Evolutionary conservation across 2,113 vertebrate species (phyloP).

Genomic region (Nycticorax nycticorax): DNA sequence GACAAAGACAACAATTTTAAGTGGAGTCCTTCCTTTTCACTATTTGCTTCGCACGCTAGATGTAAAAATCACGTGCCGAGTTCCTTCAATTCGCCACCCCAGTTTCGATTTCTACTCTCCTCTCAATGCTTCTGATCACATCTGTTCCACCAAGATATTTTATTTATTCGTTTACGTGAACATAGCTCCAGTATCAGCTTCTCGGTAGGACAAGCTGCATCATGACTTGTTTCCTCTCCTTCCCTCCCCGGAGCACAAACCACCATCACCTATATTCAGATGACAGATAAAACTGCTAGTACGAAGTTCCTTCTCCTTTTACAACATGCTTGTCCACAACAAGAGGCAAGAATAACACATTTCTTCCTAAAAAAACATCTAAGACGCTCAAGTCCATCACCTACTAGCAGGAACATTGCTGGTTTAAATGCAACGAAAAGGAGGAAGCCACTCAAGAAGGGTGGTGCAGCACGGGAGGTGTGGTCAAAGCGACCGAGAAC

Average conservation of each 20-base stretch:
- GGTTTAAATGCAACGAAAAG: fast-evolving
- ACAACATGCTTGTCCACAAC: fast-evolving
- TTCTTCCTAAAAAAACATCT: not conserved
- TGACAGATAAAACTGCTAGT: not conserved
- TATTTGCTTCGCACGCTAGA: not conserved
- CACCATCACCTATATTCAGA: not conserved
- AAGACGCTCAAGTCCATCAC: not conserved
- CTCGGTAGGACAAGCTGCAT: not conserved
- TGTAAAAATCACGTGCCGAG: fast-evolving
- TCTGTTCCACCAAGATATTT: not conserved
- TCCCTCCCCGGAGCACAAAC: not conserved
- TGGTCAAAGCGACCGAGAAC: not conserved
- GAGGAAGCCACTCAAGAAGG: not conserved
- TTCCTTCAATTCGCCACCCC: not conserved
- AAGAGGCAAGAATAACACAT: not conserved
- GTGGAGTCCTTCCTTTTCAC: not conserved
- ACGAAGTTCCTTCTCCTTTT: not conserved
- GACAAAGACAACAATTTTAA: not conserved
- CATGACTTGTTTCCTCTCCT: not conserved
- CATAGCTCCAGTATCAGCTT: not conserved
- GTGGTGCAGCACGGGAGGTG: fast-evolving
- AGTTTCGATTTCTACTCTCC: not conserved
- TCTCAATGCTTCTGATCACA: not conserved
- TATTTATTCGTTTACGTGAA: not conserved
- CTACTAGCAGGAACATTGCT: not conserved